Evolutionary conservation across 2,888 invertebrate species (phyloP).

Genomic region (Lasiommata megera): DNA sequence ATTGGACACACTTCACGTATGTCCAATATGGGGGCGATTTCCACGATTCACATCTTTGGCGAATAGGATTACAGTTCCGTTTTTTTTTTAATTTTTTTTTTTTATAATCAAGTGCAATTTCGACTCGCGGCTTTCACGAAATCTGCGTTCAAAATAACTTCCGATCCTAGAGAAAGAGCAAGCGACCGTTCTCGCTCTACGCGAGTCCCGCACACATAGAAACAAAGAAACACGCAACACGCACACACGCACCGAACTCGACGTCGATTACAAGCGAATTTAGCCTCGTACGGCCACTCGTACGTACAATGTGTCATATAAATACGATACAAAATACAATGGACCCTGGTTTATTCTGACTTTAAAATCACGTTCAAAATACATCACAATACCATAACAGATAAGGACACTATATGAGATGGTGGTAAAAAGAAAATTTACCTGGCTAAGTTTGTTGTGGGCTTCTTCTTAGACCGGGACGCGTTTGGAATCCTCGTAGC

Average conservation of each 20-base stretch:
- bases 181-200: background rate
- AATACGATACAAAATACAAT: background rate
- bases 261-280: conserved; percentile 35
- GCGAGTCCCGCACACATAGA: background rate
- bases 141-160: background rate
- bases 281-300: conserved; percentile 5
- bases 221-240: background rate
- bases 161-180: background rate
- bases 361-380: too few species aligned
- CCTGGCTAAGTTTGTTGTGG: too few species aligned
- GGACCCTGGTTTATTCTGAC: too few species aligned
- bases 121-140: background rate
- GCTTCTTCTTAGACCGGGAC: too few species aligned
- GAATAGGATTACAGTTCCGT: background rate
- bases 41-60: background rate
- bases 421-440: too few species aligned
- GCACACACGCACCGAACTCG: conserved; percentile 14
- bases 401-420: too few species aligned
- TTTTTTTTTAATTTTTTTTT: background rate
- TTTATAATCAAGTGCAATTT: background rate
- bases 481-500: too few species aligned
- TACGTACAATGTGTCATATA: background rate
- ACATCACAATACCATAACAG: too few species aligned
- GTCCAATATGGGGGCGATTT: too few species aligned
- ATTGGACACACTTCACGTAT: too few species aligned